These are phyloP conservation scores for Cyclophora albipunctata DNA, from an alignment of 2,888 invertebrate species.

Conservation along the genomic window DNA sequence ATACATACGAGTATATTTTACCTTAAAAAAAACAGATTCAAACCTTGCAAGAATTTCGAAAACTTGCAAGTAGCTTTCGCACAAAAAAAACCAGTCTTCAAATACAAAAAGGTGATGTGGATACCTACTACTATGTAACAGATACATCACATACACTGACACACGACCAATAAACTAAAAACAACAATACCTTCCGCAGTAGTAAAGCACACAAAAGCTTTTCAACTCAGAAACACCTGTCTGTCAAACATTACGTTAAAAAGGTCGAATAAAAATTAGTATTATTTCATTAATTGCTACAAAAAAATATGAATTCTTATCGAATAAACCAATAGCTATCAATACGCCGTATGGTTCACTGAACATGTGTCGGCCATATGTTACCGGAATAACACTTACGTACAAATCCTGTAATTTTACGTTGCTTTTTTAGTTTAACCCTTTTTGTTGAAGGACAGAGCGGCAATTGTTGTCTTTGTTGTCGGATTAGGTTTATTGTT, in stretches of 20 bases:
- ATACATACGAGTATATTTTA: no score
- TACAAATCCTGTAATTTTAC: constrained; percentile 54
- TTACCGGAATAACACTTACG: constrained; percentile 41
- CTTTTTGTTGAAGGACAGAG: constrained; percentile 50
- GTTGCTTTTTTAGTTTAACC: constrained; percentile 44
- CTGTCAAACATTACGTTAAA: constrained; percentile 2
- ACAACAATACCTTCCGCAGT: constrained; percentile 4
- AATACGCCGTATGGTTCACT: constrained; percentile 54
- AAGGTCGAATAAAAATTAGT: background rate
- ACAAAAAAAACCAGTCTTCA: no score
- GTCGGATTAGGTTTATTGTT: constrained; percentile 17
- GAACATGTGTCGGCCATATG: constrained; percentile 64
- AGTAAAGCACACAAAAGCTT: no score
- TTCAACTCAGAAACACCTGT: background rate
- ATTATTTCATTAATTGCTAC: constrained; percentile 1
- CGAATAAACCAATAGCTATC: constrained; percentile 33
- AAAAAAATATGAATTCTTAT: constrained; percentile 7
- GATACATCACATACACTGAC: no score
- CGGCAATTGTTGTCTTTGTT: constrained; percentile 51
- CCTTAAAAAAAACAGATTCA: no score
- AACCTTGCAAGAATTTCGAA: no score
- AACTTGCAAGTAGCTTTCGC: no score
- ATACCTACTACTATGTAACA: no score
- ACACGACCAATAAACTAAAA: constrained; percentile 1
- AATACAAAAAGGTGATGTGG: no score